Percentiles rank a stretch among this genome's conserved stretches.
Evolutionary conservation across 2,797 vertebrate genomes (phyloP).

Genomic region (Coccyzus lansbergi): DNA sequence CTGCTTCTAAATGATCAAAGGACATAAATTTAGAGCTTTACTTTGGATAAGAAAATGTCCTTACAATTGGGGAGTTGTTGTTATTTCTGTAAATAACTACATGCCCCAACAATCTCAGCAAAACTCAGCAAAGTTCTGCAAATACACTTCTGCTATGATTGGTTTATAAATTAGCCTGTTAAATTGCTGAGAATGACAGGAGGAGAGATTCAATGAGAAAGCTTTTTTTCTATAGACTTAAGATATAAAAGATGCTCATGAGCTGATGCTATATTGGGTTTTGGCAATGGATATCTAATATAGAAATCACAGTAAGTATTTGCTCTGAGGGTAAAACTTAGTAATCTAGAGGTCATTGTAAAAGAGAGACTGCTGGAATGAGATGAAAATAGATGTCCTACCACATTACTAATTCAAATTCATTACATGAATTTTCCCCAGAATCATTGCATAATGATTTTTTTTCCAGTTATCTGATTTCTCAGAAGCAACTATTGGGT

Average conservation of each 20-base stretch:
- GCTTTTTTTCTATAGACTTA: background rate
- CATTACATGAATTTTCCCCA: background rate
- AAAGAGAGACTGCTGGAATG: background rate
- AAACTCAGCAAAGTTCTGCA: background rate
- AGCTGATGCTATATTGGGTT: background rate
- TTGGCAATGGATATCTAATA: background rate
- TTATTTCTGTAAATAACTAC: conserved; percentile 22
- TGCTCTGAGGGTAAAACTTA: background rate
- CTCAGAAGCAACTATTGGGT: background rate
- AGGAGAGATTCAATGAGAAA: background rate
- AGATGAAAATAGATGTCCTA: background rate
- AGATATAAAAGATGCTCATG: background rate
- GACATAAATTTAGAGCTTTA: conserved; percentile 13
- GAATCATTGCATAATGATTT: background rate
- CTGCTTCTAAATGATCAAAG: conserved; percentile 52
- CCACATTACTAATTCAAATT: background rate
- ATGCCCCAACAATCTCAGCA: background rate
- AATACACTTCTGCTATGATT: background rate
- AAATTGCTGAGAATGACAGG: background rate
- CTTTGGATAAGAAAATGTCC: conserved; percentile 30
- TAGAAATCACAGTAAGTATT: background rate
- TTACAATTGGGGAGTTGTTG: background rate
- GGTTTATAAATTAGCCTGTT: conserved; percentile 6
- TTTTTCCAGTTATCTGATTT: background rate
- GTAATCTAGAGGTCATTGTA: background rate